Evolutionary conservation across 2,888 invertebrate species (phyloP), one percentile per base, ranked within the genome.

Genomic region (Blera fallax): DNA sequence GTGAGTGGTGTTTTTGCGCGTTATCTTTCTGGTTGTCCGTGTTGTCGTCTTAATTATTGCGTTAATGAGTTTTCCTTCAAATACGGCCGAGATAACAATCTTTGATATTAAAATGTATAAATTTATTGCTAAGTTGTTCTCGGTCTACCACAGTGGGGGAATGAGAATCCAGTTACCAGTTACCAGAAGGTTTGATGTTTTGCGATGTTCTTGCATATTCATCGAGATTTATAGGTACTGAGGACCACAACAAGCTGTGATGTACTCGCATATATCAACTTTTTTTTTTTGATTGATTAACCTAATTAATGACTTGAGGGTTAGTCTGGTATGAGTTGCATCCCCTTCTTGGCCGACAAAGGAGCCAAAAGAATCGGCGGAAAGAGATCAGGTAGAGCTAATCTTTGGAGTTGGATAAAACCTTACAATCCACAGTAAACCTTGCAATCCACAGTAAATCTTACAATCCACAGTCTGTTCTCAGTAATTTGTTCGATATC

Each of bases 1-100:
- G 80, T 76, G 74, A 80, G 60, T 83, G 62, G 50, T 80, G 77
- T 52, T 80, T 64, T 76, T 85, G 79, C 87, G 72, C 87, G 87
- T 90, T 90, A 90, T 90, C 90, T 90, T 89, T 88, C 40, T 45
- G 73, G 67, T 79, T 79, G 89, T 89, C 90, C 90, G 90, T 90
- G 90, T 90, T 90, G 90, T 90, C 90, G 90, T 90, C 90, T 90
- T 90, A 90, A 90, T 90, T 90, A 90, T 90, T 90, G 90, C 90
- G 90, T 90, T 90, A 90, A 90, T 90, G 90, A 90, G 90, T 90
- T 90, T 90, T 89, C 88, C 89, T 90, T 90, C 89, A 88, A 83
- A 79, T 83, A 79, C 78, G 65, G 60, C 62, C 73, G 65, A 62
- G 83, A 83, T 83, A 83, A 79, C 65, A 62, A 83, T 83, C 83